Base-by-base conservation (phyloP, 2,797 vertebrate species). In the Coranthus polyacanthus region DNA sequence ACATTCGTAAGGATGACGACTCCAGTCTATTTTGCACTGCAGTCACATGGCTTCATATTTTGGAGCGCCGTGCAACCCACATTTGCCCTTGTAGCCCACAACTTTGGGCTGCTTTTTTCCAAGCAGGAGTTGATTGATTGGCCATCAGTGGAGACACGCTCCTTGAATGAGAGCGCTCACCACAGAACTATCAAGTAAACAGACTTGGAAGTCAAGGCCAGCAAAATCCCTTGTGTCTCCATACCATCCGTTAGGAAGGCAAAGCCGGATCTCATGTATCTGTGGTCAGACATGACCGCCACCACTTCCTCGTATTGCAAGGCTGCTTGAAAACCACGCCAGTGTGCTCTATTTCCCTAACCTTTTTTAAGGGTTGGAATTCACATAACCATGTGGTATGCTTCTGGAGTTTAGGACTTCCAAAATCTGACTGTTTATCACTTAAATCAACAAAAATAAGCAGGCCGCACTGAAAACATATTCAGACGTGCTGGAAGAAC, bases 301-400 rank as follows among this genome's bases (percentile, higher is more conserved):
- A 83, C 93, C 92, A 92, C 93, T 94, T 95, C 93, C 93, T 93
- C 73, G 55, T 90, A 90, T 88, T 91, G 92, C 93, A 78, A 90
- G 90, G 84, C 89, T 88, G 90, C 89, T 83, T 88, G 57, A 72
- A 91, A 88, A 90, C 91, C 89, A 86, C 88, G 84, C 86, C 88
- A 91, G 83, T 80, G 83, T 69, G 79, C 84, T 92, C 88, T 69
- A 60, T 91, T 89, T 84, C 78, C 82, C 72, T 78, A 81, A 80
- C 69, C 79, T 79, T 81, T 81, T 84, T 86, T 69, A 82, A 72
- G 78, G 69, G 49, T 79, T 87, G 90, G 89, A 90, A 92, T 93
- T 90, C 89, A 87, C 87, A 85, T 79, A 88, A 86, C 78, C 89
- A 84, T 90, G 88, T 79, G 88, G 86, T 88, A 83, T 89, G 87